Evolutionary conservation across 2,797 vertebrate species (phyloP), one percentile per base, ranked within the genome.

Genomic region (Neomorphus geoffroyi): DNA sequence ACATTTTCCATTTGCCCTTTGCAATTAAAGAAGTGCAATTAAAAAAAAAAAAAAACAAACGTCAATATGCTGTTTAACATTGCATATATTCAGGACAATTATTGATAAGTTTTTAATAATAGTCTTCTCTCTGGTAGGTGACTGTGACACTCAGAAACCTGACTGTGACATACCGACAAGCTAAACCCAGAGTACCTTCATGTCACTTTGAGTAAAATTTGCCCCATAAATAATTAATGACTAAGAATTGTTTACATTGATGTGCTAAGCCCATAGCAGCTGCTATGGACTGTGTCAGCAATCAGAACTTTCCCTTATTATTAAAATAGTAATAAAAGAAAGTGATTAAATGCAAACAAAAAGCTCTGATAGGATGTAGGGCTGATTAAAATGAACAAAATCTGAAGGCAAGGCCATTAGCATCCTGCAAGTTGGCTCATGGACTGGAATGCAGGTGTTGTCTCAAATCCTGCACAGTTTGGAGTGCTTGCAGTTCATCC

Each of bases 31-130:
- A 78, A 48, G 12, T 93, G 45, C 58, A 75, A 35, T 48, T 7
- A 83, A 90, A 85, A 73, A 43, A 75, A n/a, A 11, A 10, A 23
- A 30, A 27, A 39, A 24, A 27, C 62, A 83, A 48, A 28, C 77
- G 95, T 95, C 81, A 71, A 16, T 79, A 26, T 86, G 24, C 48
- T 88, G 23, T 41, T 94, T 92, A 73, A 66, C 37, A 51, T 82
- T 80, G 45, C 66, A 24, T 26, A 24, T 80, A 77, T 18, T 81
- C 50, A 94, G 53, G 37, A 13, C 26, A 94, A 6, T 84, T 93
- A 77, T 11, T 90, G 50, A 86, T 80, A 83, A 0, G 4, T 30
- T 86, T 91, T 84, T 37, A 73, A 56, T 35, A 45, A 46, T 10
- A 85, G 45, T 64, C 24, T 65, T 46, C 35, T 73, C 58, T 57